Percentiles rank a stretch among this genome's conserved stretches.
These are phyloP conservation scores for Chaitophorus viminalis DNA, from an alignment of 2,888 invertebrate species.

Conservation along the genomic window DNA sequence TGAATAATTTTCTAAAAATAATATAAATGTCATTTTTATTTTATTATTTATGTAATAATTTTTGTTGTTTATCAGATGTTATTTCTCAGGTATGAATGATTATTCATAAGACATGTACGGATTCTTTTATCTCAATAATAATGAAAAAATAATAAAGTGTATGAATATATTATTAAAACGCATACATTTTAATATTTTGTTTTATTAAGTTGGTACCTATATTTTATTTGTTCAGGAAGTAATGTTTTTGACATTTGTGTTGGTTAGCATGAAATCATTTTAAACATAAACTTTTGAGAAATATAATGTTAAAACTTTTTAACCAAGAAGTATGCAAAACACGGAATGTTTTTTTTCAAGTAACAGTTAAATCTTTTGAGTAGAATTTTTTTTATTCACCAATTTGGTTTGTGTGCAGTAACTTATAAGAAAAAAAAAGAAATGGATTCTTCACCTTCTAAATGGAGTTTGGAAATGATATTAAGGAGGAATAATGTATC, in stretches of 20 bases:
- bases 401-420: neutral
- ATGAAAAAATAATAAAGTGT: too few relatives aligned
- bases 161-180: neutral
- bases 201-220: neutral
- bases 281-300: neutral
- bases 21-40: too few relatives aligned
- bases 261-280: neutral
- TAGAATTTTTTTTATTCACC: neutral
- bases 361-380: neutral
- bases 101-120: too few relatives aligned
- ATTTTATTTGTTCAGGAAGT: neutral
- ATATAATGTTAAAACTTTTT: constrained; percentile 2
- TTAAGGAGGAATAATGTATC: neutral
- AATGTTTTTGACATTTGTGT: neutral
- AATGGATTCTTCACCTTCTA: neutral
- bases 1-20: too few relatives aligned
- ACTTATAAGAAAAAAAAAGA: neutral
- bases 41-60: too few relatives aligned
- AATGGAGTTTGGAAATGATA: neutral
- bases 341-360: neutral
- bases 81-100: too few relatives aligned
- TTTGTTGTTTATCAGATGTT: too few relatives aligned
- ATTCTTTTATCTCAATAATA: too few relatives aligned
- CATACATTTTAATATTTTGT: neutral
- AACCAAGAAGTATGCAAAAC: neutral